Evolutionary conservation across 2,888 invertebrate species (phyloP).

Genomic region (Ariolimax columbianus): DNA sequence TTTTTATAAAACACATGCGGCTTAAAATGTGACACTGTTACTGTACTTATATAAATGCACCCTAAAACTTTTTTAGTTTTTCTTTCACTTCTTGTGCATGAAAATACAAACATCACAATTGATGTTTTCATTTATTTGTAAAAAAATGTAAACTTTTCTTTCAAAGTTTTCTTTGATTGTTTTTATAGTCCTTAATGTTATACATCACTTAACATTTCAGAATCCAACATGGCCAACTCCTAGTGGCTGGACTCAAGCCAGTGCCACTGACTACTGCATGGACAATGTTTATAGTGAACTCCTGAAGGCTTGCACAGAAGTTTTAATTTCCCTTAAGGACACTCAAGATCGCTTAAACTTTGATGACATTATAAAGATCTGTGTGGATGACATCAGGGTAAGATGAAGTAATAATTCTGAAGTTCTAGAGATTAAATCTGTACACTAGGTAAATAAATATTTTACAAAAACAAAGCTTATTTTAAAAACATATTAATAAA

Average conservation of each 20-base stretch:
- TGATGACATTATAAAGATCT: slow-evolving; percentile 37
- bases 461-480: too few species aligned
- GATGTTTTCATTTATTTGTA: too few species aligned
- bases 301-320: slow-evolving; percentile 48
- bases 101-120: background rate
- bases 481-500: too few species aligned
- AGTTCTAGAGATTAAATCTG: too few species aligned
- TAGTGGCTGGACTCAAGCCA: slow-evolving; percentile 48
- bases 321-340: slow-evolving; percentile 36
- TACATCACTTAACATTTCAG: slow-evolving; percentile 34
- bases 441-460: too few species aligned
- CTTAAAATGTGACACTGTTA: too few species aligned
- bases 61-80: too few species aligned
- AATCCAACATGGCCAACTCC: slow-evolving; percentile 47
- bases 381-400: slow-evolving; percentile 55
- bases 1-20: too few species aligned
- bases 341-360: background rate
- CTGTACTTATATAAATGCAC: too few species aligned
- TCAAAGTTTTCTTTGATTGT: background rate
- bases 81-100: too few species aligned
- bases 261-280: slow-evolving; percentile 51
- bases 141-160: background rate
- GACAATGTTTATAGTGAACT: background rate
- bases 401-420: background rate
- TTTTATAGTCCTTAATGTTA: background rate